phyloP scores from a whole-genome alignment of 2,797 vertebrate genomes.

The Sebastes vulpes region DNA sequence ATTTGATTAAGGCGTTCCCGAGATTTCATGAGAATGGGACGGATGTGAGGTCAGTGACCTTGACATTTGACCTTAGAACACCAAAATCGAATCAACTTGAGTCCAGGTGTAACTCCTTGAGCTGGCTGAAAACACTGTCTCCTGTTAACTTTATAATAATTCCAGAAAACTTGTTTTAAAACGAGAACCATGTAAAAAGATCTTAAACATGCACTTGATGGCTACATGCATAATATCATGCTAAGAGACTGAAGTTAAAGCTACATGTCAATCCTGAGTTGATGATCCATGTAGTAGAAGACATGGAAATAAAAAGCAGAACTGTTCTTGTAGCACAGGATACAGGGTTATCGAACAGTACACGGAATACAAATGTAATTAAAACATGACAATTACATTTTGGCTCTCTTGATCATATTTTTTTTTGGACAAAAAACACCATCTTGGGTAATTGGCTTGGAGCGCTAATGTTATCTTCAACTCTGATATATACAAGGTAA shows the following conservation, averaged over 20 bases:
- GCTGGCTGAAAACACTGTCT: background rate
- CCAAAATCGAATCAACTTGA: too few species aligned
- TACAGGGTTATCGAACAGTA: rapidly evolving
- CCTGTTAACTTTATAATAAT: background rate
- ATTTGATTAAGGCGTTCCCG: too few species aligned
- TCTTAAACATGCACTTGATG: background rate
- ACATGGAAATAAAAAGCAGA: background rate
- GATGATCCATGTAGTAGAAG: background rate
- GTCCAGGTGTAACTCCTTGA: background rate
- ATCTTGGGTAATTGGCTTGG: too few species aligned
- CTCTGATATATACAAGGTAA: too few species aligned
- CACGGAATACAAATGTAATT: background rate
- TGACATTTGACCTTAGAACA: too few species aligned
- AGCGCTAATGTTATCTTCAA: too few species aligned
- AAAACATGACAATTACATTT: background rate
- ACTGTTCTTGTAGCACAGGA: background rate
- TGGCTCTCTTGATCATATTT: too few species aligned
- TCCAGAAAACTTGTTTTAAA: background rate
- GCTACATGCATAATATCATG: background rate
- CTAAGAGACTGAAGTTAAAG: background rate
- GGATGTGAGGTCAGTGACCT: too few species aligned
- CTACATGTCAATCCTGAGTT: background rate
- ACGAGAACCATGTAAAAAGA: background rate
- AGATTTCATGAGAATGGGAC: too few species aligned
- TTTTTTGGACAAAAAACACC: too few species aligned